Evolutionary conservation across 2,797 vertebrate genomes (phyloP).

Genomic region (Clarias pachynema): DNA sequence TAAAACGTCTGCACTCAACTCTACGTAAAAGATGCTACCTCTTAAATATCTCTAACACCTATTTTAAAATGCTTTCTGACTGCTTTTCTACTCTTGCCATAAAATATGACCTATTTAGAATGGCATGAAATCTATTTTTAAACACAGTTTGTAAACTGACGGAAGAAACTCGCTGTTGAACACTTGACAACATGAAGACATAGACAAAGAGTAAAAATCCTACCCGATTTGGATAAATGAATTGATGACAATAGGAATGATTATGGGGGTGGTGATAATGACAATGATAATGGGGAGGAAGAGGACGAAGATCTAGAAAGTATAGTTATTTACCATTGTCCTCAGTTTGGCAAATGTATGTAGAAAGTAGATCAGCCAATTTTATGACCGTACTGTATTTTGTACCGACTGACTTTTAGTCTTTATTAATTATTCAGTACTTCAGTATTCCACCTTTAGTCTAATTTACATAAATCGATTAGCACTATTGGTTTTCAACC

Average conservation of each 20-base stretch:
- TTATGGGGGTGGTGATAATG: background rate
- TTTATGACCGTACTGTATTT: background rate
- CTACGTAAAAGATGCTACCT: background rate
- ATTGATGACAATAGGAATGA: background rate
- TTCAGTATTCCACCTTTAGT: background rate
- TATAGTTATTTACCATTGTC: background rate
- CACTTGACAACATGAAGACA: background rate
- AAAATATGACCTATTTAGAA: background rate
- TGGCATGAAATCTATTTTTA: background rate
- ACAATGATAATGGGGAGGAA: background rate
- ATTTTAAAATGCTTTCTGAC: background rate
- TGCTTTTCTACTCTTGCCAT: background rate
- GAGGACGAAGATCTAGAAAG: background rate
- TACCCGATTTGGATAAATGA: background rate
- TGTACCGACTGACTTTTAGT: background rate
- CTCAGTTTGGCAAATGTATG: background rate
- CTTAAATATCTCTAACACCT: background rate
- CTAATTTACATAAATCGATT: background rate
- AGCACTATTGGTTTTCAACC: no score
- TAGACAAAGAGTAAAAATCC: background rate
- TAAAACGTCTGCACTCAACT: background rate
- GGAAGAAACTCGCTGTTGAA: background rate
- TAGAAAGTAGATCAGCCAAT: background rate
- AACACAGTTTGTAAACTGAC: background rate
- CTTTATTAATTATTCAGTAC: background rate